Evolutionary conservation across 2,888 invertebrate genomes (phyloP).

Genomic region (Orthonychiurus folsomi): DNA sequence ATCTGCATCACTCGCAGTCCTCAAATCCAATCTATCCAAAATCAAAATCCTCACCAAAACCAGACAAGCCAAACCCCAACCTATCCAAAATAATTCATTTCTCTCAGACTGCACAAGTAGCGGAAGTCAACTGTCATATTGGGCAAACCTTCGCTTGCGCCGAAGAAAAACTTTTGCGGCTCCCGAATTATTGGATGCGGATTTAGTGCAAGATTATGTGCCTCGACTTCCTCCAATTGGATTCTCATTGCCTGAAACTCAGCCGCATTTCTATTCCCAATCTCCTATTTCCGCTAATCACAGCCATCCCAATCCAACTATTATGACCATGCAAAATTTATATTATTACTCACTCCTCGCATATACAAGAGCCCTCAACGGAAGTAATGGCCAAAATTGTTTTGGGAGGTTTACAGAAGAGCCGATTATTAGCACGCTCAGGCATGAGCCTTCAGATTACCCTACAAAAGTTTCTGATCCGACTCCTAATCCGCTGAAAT

Average conservation of each 20-base stretch:
- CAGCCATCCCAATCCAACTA: neutral
- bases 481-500: constrained; percentile 15
- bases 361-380: constrained; percentile 18
- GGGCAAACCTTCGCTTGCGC: constrained; percentile 31
- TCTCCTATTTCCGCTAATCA: too few species aligned
- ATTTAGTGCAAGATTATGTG: neutral
- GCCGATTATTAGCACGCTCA: too few species aligned
- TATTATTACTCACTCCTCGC: constrained; percentile 32
- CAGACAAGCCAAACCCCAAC: neutral
- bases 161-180: constrained; percentile 37
- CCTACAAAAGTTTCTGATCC: too few species aligned
- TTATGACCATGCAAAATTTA: neutral
- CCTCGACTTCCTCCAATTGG: neutral
- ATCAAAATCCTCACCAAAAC: neutral
- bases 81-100: neutral
- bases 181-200: constrained; percentile 21
- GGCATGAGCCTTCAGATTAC: too few species aligned
- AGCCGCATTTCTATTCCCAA: neutral
- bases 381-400: constrained; percentile 12
- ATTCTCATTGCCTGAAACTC: neutral
- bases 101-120: neutral
- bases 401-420: too few species aligned
- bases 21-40: neutral
- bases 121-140: constrained; percentile 19
- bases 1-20: neutral